Conservation (phyloP, 2,113 vertebrate genomes). For the Equus quagga region DNA sequence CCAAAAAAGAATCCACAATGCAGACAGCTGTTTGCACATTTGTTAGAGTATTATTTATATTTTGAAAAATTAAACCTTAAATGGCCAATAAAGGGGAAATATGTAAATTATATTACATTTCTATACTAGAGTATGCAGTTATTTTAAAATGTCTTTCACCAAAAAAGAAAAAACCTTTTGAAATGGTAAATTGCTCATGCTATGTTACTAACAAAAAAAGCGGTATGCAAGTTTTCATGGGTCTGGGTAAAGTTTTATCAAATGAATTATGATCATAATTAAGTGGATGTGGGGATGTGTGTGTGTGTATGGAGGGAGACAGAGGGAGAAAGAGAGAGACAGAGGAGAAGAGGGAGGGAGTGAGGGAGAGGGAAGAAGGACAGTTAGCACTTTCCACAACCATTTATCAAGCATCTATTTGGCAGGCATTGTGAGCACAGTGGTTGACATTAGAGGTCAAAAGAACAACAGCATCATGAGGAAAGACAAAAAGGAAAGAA, state of each 20-base stretch:
- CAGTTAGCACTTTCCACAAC: neutral
- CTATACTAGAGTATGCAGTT: neutral
- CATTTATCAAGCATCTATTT: neutral
- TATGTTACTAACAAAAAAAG: neutral
- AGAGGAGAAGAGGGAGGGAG: no score
- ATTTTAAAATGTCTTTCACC: neutral
- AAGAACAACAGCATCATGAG: neutral
- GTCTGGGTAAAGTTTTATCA: neutral
- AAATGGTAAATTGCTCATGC: neutral
- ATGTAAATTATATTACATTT: neutral
- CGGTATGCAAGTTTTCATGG: neutral
- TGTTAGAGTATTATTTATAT: neutral
- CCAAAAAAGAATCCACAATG: neutral
- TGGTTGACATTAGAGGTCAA: neutral
- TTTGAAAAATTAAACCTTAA: conserved; percentile 1
- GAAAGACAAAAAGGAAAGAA: neutral
- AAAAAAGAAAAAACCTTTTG: neutral
- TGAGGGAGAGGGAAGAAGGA: no score
- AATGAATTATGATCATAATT: neutral
- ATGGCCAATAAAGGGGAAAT: neutral
- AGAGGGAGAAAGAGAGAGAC: no score
- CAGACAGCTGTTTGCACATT: neutral
- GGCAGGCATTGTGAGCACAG: neutral
- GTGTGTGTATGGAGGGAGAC: neutral
- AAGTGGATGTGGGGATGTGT: neutral